These are phyloP conservation scores for Phrynocephalus forsythii DNA, from an alignment of 2,797 vertebrate species.

Conservation along the genomic window DNA sequence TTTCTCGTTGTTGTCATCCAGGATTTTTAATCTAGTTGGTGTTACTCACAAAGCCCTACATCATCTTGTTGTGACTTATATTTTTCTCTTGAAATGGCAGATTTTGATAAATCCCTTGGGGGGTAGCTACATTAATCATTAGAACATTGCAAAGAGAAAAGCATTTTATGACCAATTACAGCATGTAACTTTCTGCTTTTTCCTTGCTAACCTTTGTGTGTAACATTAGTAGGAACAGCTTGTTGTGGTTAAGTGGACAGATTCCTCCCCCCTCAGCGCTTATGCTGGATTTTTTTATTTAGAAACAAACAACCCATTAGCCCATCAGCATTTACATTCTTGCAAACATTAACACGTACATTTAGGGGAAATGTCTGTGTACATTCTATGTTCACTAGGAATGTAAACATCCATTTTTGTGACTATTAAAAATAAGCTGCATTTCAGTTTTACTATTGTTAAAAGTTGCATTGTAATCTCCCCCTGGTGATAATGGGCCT, in stretches of 20 bases:
- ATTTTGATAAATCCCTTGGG: constrained; percentile 3
- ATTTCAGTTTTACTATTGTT: too few relatives aligned
- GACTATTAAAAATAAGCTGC: background rate
- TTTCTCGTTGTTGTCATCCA: constrained; percentile 9
- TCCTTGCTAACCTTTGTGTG: background rate
- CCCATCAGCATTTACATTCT: background rate
- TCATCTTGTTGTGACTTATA: constrained; percentile 9
- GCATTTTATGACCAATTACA: background rate
- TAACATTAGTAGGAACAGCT: background rate
- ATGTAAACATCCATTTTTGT: background rate
- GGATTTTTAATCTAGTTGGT: constrained; percentile 32
- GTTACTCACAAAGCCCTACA: background rate
- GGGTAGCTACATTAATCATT: constrained; percentile 24
- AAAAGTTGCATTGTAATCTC: background rate
- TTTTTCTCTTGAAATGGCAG: constrained; percentile 27
- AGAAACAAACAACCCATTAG: background rate
- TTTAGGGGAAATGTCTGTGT: background rate
- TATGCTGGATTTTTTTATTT: background rate
- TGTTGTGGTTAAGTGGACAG: background rate
- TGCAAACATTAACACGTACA: background rate
- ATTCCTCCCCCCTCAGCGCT: background rate
- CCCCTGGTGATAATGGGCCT: background rate
- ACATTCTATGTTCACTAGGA: background rate
- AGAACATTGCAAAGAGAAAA: background rate
- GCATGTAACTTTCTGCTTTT: background rate